Evolutionary conservation across 2,888 invertebrate genomes (phyloP).

Genomic region (Bimastos eiseni): DNA sequence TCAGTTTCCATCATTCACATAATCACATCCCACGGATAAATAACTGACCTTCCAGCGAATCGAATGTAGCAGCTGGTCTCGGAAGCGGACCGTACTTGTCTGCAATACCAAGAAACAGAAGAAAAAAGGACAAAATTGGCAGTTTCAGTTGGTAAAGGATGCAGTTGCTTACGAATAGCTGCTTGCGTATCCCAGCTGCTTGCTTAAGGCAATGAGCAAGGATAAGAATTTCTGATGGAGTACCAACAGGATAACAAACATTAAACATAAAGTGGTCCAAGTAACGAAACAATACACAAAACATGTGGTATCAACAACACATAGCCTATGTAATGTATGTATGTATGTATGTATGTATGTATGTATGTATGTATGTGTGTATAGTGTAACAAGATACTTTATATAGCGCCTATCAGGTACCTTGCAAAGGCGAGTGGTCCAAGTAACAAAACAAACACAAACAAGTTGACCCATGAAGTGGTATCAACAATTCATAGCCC

Average conservation of each 20-base stretch:
- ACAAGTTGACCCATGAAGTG: no score
- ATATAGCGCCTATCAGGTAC: no score
- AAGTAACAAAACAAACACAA: no score
- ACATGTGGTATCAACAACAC: background rate
- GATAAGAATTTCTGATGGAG: background rate
- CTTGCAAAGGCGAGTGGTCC: no score
- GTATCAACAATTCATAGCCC: no score
- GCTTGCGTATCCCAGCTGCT: no score
- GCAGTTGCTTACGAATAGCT: background rate
- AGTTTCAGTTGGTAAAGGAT: background rate
- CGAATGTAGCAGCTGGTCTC: conserved; percentile 82
- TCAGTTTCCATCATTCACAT: background rate
- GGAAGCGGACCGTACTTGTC: conserved; percentile 77
- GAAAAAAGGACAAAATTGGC: background rate
- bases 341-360: background rate
- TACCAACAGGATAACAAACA: background rate
- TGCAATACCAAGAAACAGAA: conserved; percentile 56
- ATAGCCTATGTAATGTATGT: background rate
- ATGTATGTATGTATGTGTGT: background rate
- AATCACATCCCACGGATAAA: background rate
- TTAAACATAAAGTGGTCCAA: background rate
- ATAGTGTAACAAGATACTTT: no score
- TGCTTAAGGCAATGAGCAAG: background rate
- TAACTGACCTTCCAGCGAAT: conserved; percentile 76
- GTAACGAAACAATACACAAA: background rate